These are phyloP conservation scores for Rhagologus leucostigma DNA, from an alignment of 2,113 vertebrate genomes.

Conservation along the genomic window DNA sequence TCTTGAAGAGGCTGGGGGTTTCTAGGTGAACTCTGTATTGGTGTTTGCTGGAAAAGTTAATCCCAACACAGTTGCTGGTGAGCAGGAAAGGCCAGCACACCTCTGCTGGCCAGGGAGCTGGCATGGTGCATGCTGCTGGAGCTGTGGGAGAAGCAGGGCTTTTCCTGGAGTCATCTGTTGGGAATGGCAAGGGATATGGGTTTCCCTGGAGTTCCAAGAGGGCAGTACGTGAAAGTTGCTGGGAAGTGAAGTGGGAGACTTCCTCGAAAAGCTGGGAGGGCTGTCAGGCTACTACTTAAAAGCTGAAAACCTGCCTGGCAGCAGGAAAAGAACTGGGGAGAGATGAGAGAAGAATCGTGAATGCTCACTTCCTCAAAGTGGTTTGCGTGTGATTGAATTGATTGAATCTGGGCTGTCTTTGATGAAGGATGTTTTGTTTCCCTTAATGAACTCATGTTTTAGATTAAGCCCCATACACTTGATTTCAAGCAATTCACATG, in stretches of 20 bases:
- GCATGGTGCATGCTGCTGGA: accelerated
- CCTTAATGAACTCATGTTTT: background rate
- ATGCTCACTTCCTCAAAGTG: background rate
- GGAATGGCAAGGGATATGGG: background rate
- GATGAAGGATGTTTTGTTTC: background rate
- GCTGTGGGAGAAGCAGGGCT: background rate
- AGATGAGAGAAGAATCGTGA: background rate
- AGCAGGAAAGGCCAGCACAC: background rate
- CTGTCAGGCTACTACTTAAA: background rate
- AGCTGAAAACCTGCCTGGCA: background rate
- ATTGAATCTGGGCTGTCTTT: background rate
- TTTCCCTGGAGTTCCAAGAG: background rate
- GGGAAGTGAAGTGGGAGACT: background rate
- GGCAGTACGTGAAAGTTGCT: background rate
- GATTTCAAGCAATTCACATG: background rate
- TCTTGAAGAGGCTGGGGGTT: background rate
- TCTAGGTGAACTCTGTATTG: background rate
- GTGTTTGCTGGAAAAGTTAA: background rate
- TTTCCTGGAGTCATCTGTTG: accelerated
- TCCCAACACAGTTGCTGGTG: background rate
- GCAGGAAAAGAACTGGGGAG: background rate
- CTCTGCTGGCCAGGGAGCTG: background rate
- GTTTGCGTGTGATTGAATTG: background rate
- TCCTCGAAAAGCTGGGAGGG: background rate
- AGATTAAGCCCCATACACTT: background rate